Evolutionary conservation across 1,140 invertebrate genomes (phyloP).

Genomic region (Aporrectodea caliginosa): DNA sequence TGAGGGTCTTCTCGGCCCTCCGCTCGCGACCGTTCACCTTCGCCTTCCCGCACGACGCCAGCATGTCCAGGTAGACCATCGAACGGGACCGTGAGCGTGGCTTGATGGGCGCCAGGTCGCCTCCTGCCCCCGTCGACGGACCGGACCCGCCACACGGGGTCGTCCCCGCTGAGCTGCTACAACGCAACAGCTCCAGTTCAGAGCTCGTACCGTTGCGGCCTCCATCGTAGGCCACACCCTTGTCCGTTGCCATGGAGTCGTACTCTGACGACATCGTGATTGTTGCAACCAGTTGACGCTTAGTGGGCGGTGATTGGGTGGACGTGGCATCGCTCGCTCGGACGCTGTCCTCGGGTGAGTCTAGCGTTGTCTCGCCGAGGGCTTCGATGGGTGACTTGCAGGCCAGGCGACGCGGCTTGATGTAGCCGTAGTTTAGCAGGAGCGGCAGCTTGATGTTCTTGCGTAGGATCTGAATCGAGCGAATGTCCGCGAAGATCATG

Average conservation of each 20-base stretch:
- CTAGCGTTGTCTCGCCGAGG: background rate
- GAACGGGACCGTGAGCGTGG: background rate
- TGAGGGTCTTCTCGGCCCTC: slow-evolving; percentile 61
- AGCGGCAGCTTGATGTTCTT: slow-evolving; percentile 1
- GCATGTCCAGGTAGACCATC: slow-evolving; percentile 16
- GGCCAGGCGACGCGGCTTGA: background rate
- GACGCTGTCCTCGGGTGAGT: background rate
- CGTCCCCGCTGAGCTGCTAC: no score
- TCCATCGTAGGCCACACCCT: background rate
- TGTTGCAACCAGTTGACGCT: background rate
- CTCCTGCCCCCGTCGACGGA: background rate
- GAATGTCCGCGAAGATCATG: slow-evolving; percentile 85
- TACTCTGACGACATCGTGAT: background rate
- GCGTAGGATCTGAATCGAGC: slow-evolving; percentile 44
- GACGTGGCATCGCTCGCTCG: background rate
- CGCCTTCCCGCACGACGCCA: background rate
- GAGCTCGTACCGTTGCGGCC: background rate
- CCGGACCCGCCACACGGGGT: no score
- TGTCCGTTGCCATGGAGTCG: background rate
- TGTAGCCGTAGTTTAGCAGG: background rate
- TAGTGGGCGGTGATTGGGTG: no score
- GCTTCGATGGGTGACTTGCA: background rate
- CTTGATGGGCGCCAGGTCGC: no score
- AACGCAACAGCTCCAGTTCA: background rate
- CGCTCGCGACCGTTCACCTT: slow-evolving; percentile 52